phyloP scores from a whole-genome alignment of 2,888 invertebrate genomes.

The Eudasyphora cyanicolor region DNA sequence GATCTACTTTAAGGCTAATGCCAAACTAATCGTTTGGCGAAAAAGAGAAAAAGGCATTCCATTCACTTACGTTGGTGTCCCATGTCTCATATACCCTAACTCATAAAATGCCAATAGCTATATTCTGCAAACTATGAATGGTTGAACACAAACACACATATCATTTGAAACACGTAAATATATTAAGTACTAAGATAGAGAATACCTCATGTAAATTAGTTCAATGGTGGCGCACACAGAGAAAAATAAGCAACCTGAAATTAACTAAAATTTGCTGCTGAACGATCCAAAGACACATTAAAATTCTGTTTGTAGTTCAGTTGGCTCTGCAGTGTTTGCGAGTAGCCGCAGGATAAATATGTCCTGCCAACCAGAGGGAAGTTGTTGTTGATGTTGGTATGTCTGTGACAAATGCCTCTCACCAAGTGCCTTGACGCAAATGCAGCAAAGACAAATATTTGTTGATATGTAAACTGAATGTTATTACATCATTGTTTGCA shows the following conservation, averaged over 20 bases:
- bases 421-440: not conserved
- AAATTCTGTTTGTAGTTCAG: conserved; percentile 16
- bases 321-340: conserved; percentile 12
- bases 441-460: conserved; percentile 23
- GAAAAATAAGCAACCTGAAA: not conserved
- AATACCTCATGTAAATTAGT: conserved; percentile 23
- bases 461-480: conserved; percentile 19
- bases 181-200: not conserved
- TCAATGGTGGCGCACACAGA: not conserved
- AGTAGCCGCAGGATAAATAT: conserved; percentile 31
- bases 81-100: not conserved
- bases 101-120: not conserved
- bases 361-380: not conserved
- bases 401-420: not conserved
- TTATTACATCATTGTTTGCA: conserved; percentile 29
- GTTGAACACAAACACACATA: not conserved
- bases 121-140: not conserved
- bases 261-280: conserved; percentile 9
- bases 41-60: too few relatives aligned
- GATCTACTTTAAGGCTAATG: too few relatives aligned
- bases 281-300: conserved; percentile 12
- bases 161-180: not conserved
- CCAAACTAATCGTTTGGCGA: too few relatives aligned
- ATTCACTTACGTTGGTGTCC: not conserved
- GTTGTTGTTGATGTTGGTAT: not conserved